Evolutionary conservation across 2,888 invertebrate genomes (phyloP).

Genomic region (Agrochola litura): DNA sequence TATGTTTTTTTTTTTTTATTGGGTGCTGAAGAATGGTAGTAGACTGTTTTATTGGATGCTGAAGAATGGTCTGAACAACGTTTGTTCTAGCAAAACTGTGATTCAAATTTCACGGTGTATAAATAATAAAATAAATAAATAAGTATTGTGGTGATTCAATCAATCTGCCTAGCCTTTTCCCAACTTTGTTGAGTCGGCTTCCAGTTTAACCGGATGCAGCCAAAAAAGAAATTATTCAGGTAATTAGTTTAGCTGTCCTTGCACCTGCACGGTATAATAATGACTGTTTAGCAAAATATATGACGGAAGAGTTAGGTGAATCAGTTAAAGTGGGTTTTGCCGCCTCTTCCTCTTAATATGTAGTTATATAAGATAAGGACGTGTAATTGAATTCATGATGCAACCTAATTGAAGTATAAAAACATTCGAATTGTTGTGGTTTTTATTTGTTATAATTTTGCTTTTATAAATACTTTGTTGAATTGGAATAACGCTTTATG

Average conservation of each 20-base stretch:
- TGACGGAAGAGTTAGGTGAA: conserved; percentile 35
- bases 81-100: too few relatives aligned
- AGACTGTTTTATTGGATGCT: too few relatives aligned
- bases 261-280: conserved; percentile 46
- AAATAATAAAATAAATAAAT: too few relatives aligned
- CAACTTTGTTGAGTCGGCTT: too few relatives aligned
- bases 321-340: conserved; percentile 62
- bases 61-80: too few relatives aligned
- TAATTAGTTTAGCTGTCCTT: conserved; percentile 8
- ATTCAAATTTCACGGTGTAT: too few relatives aligned
- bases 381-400: conserved; percentile 4
- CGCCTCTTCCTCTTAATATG: conserved; percentile 53
- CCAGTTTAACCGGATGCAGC: too few relatives aligned
- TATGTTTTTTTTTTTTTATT: too few relatives aligned
- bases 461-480: neutral
- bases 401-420: neutral
- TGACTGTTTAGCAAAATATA: conserved; percentile 25
- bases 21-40: too few relatives aligned
- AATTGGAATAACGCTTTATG: neutral
- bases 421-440: neutral
- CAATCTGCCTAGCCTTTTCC: too few relatives aligned
- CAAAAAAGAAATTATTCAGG: conserved; percentile 16
- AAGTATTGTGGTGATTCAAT: neutral
- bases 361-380: conserved; percentile 23
- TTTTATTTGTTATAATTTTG: neutral